Base-by-base conservation (phyloP, 2,888 invertebrate species). In the Eupithecia subfuscata region DNA sequence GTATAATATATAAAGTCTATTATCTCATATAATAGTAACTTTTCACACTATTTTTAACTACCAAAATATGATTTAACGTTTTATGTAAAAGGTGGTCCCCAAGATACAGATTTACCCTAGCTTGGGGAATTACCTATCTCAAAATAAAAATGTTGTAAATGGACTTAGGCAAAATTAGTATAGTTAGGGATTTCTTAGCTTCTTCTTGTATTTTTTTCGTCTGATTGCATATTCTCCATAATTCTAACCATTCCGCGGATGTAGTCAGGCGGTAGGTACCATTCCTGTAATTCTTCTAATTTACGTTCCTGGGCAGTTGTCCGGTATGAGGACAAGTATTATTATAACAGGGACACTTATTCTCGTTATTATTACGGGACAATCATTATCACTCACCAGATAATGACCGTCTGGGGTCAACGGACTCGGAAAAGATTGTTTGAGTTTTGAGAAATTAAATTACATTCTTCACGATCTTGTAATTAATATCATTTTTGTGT, bases 231-330 rank as follows among this genome's bases (percentile, higher is more conserved):
- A 14, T 30, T 30, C 18, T 64, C 16, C 30, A 64, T 25, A 64
- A 34, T 18, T 34, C 16, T 16, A 64, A 64, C 64, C 8, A 34
- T 64, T 34, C 64, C 34, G 64, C 64, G 56, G 37, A 40, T 60
- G 60, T 16, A 22, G 71, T 18, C 30, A 1, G 30, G 56, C 22
- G 11, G 56, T 22, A 22, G n/a, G 22, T 12, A 14, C 25, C 34
- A 9, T 64, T 34, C 64, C 64, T 64, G 34, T 75, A 73, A 77
- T 77, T 75, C 70, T 72, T 70, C 74, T 79, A 79, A 79, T 77
- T 77, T 75, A 77, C 77, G 69, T 77, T 73, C 69, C 73, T 74
- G 71, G 16, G 56, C 60, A 73, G 52, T 43, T 30, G 68, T 37
- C 67, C 75, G n/a, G 69, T 67, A 76, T 71, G 60, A 60, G 60